Evolutionary conservation across 1,140 invertebrate species (phyloP).

Genomic region (Berghia stephanieae): DNA sequence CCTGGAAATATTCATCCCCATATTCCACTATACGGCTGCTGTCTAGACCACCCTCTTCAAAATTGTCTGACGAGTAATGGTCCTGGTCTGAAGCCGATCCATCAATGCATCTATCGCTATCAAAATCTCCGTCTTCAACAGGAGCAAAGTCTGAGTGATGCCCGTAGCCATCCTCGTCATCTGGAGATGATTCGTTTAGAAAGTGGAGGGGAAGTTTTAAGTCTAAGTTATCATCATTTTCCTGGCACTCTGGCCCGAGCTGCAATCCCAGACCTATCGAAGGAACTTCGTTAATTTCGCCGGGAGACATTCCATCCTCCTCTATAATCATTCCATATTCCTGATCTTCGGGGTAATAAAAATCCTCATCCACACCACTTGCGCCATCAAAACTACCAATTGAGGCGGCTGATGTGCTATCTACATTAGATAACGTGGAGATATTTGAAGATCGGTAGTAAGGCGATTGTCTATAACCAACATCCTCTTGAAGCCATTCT

Average conservation of each 20-base stretch:
- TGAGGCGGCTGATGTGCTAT: too few relatives aligned
- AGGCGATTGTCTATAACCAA: too few relatives aligned
- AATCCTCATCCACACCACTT: too few relatives aligned
- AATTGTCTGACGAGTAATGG: not conserved
- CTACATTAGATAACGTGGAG: too few relatives aligned
- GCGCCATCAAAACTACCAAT: too few relatives aligned
- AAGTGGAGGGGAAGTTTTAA: not conserved
- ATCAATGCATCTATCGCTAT: not conserved
- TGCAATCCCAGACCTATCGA: too few relatives aligned
- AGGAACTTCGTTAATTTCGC: too few relatives aligned
- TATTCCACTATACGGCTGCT: not conserved
- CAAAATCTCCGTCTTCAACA: not conserved
- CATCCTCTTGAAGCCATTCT: not conserved
- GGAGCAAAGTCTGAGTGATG: not conserved
- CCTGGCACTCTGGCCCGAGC: too few relatives aligned
- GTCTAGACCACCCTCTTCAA: not conserved
- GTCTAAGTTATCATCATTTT: not conserved
- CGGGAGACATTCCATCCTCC: too few relatives aligned
- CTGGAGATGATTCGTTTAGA: not conserved
- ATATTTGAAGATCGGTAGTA: too few relatives aligned
- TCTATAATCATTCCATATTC: too few relatives aligned
- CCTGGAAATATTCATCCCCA: not conserved
- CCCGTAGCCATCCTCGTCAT: constrained; percentile 2
- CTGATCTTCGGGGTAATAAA: too few relatives aligned
- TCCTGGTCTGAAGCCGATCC: not conserved